Evolutionary conservation across 92 coral and sea anemone species (phyloP).

Genomic region (Anthopleura xanthogrammica): DNA sequence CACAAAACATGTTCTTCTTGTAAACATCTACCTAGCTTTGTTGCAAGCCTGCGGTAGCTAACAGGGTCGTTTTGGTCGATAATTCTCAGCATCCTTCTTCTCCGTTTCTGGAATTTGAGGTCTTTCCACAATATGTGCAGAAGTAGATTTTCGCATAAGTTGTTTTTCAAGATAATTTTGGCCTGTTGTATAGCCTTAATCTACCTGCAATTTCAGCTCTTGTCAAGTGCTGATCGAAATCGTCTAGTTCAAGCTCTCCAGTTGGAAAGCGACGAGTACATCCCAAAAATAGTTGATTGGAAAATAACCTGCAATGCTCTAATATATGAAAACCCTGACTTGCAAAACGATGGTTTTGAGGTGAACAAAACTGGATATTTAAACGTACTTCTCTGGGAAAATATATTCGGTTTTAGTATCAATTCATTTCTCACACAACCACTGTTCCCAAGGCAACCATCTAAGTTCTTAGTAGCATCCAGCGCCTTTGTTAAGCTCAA

Average conservation of each 20-base stretch:
- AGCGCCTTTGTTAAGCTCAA: background rate
- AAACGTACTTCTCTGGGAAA: constrained; percentile 39
- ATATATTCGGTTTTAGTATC: constrained; percentile 30
- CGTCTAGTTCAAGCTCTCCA: constrained; percentile 14
- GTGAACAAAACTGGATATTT: constrained; percentile 20
- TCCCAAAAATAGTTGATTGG: constrained; percentile 26
- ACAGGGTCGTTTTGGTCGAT: background rate
- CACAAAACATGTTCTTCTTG: no score
- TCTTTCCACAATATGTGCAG: background rate
- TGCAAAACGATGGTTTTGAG: background rate
- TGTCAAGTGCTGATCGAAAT: constrained; percentile 25
- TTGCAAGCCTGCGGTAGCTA: no score
- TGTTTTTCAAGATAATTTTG: constrained; percentile 16
- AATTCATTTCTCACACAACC: constrained; percentile 43
- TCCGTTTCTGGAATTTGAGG: background rate
- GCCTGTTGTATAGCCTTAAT: constrained; percentile 37
- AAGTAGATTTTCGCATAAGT: background rate
- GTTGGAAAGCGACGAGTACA: background rate
- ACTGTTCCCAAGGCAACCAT: constrained; percentile 49
- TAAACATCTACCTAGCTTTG: no score
- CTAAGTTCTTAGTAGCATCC: constrained; percentile 3
- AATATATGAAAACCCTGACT: no score
- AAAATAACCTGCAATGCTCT: constrained; percentile 19
- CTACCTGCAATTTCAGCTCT: constrained; percentile 46
- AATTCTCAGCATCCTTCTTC: background rate